A percentile compares a stretch with the other conserved stretches of the same genome.
phyloP scores from a whole-genome alignment of 2,888 invertebrate genomes.

The Ectemnius lituratus region DNA sequence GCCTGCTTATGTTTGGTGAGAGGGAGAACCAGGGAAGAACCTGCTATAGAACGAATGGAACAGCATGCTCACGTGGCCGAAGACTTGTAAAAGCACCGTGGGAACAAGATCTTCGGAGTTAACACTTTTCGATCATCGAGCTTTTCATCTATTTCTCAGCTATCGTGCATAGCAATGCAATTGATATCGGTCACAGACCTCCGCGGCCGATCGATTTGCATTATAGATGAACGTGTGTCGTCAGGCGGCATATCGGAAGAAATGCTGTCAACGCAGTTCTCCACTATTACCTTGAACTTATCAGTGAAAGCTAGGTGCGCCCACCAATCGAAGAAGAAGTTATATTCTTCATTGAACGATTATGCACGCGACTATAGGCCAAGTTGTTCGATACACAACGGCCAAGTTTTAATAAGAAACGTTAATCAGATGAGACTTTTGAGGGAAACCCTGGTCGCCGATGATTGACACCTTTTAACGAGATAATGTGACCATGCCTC shows the following conservation, averaged over 20 bases:
- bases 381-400: background rate
- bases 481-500: slow-evolving; percentile 54
- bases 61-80: too few relatives aligned
- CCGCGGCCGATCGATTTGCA: background rate
- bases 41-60: too few relatives aligned
- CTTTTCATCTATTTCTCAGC: too few relatives aligned
- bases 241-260: background rate
- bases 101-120: too few relatives aligned
- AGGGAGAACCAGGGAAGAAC: too few relatives aligned
- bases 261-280: background rate
- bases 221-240: background rate
- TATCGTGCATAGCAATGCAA: background rate
- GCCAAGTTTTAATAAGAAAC: too few relatives aligned
- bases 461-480: slow-evolving; percentile 66
- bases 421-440: slow-evolving; percentile 42
- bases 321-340: background rate
- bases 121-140: too few relatives aligned
- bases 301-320: background rate
- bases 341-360: too few relatives aligned
- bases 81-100: too few relatives aligned
- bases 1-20: too few relatives aligned
- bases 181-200: slow-evolving; percentile 5
- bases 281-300: background rate
- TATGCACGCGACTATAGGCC: too few relatives aligned
- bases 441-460: slow-evolving; percentile 65